Conservation (phyloP, 2,797 vertebrate species). For the Notamacropus eugenii region DNA sequence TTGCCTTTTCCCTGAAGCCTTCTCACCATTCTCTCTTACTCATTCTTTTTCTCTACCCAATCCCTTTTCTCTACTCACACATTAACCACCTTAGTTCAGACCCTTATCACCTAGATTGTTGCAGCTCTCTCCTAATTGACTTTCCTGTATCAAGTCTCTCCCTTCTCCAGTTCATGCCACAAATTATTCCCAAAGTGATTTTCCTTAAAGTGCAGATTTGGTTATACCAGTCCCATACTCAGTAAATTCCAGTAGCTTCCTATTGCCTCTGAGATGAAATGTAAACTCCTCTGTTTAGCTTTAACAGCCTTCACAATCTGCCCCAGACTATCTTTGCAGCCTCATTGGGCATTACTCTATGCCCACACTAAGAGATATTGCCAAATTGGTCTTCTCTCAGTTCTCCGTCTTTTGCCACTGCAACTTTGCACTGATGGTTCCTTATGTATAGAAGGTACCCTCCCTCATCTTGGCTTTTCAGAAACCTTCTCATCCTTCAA, state of each 20-base stretch:
- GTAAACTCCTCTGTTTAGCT: background rate
- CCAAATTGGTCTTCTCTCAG: background rate
- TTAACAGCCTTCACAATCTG: background rate
- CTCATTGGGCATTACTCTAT: background rate
- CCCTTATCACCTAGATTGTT: background rate
- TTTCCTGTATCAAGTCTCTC: background rate
- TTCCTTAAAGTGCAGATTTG: background rate
- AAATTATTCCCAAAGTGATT: background rate
- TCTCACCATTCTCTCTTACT: background rate
- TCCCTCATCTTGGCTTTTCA: background rate
- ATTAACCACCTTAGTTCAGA: background rate
- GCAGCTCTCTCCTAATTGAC: background rate
- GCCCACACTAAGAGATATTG: background rate
- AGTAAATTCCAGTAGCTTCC: background rate
- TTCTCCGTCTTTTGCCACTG: background rate
- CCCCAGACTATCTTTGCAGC: background rate
- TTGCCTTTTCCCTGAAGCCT: background rate
- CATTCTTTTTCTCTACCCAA: background rate
- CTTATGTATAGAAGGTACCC: background rate
- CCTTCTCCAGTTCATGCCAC: no score
- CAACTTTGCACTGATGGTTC: background rate
- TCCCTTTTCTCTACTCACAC: background rate
- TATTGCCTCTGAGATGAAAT: background rate
- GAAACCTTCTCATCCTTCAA: background rate
- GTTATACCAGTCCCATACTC: background rate